These are phyloP conservation scores for Gnathonemus echidnorhynchus DNA, from an alignment of 2,113 vertebrate species.

Conservation along the genomic window DNA sequence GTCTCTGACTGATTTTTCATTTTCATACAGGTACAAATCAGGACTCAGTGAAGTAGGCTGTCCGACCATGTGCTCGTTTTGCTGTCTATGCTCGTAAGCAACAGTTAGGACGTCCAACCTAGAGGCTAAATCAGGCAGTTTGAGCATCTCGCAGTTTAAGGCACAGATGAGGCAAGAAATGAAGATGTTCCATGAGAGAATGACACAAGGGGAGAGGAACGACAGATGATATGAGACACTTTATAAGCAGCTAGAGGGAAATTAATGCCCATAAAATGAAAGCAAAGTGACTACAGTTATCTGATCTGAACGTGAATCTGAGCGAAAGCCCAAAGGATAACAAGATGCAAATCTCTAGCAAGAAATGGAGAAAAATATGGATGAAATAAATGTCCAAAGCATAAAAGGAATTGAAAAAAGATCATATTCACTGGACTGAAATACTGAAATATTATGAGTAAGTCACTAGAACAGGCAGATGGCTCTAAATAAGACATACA, in stretches of 20 bases:
- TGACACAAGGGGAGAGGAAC: neutral
- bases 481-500: neutral
- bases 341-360: neutral
- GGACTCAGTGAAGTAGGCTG: neutral
- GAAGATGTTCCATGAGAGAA: neutral
- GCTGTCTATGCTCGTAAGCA: neutral
- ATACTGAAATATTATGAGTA: neutral
- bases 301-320: neutral
- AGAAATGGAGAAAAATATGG: neutral
- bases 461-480: neutral
- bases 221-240: neutral
- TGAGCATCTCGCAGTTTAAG: neutral
- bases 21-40: neutral
- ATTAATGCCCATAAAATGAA: neutral
- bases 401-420: neutral
- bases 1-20: neutral
- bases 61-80: neutral
- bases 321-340: neutral
- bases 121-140: neutral
- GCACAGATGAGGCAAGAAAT: neutral
- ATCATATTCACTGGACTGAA: neutral
- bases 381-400: neutral
- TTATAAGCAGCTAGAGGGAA: neutral
- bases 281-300: slow-evolving; percentile 14
- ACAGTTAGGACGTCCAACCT: neutral